Conservation (phyloP, 2,113 vertebrate species). For the Lophochroa leadbeateri region DNA sequence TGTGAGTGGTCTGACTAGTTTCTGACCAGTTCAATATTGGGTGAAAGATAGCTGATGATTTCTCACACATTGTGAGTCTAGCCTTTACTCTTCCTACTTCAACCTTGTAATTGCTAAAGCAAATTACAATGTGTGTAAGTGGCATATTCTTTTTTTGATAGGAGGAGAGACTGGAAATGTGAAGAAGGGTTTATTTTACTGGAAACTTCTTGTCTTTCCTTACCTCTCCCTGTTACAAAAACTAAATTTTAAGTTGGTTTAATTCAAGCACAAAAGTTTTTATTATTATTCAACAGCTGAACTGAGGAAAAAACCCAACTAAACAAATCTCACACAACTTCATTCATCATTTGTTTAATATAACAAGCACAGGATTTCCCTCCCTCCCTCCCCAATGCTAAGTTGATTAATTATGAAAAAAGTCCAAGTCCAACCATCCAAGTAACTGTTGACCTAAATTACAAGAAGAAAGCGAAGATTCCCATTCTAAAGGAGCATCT, state of each 20-base stretch:
- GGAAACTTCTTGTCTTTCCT: not conserved
- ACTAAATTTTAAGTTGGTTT: not conserved
- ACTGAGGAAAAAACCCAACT: not conserved
- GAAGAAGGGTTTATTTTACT: not conserved
- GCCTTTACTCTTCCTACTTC: not conserved
- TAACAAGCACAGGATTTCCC: not conserved
- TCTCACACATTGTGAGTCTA: not conserved
- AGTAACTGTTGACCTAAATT: not conserved
- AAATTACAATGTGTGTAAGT: not conserved
- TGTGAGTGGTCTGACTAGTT: not conserved
- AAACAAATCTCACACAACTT: not conserved
- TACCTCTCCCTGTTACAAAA: not conserved
- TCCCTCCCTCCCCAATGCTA: not conserved
- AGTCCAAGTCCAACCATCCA: not conserved
- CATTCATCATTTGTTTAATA: not conserved
- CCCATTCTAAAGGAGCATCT: not conserved
- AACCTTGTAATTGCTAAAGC: not conserved
- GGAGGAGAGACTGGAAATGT: not conserved
- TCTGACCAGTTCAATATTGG: not conserved
- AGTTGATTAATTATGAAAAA: not conserved
- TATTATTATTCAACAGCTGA: not conserved
- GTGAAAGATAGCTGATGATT: not conserved
- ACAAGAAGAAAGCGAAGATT: not conserved
- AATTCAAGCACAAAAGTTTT: not conserved
- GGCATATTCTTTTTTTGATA: not conserved